Evolutionary conservation across 2,888 invertebrate species (phyloP).

Genomic region (Thyatira batis): DNA sequence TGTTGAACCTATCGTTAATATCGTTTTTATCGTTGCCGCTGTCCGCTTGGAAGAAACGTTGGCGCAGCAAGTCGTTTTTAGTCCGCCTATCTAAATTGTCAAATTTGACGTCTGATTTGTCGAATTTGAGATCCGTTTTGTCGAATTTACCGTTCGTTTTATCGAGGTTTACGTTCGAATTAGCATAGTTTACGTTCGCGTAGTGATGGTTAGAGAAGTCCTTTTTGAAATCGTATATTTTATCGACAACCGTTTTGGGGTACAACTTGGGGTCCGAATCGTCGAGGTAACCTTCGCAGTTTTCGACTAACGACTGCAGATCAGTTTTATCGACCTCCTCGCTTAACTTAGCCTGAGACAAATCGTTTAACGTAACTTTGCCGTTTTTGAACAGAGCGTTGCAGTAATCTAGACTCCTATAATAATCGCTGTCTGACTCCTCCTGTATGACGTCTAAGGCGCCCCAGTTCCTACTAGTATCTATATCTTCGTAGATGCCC

Average conservation of each 20-base stretch:
- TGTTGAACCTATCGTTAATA: constrained; percentile 62
- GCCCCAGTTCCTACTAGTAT: constrained; percentile 58
- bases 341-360: constrained; percentile 26
- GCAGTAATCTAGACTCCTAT: constrained; percentile 71
- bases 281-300: constrained; percentile 37
- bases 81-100: constrained; percentile 40
- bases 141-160: constrained; percentile 10
- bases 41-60: constrained; percentile 61
- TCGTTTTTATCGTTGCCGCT: constrained; percentile 56
- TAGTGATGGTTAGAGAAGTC: constrained; percentile 71
- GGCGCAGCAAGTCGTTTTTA: constrained; percentile 66
- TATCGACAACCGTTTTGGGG: constrained; percentile 64
- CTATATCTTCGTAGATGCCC: constrained; percentile 67
- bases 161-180: constrained; percentile 10
- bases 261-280: constrained; percentile 47
- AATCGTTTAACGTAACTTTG: constrained; percentile 33
- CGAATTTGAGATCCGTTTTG: constrained; percentile 10
- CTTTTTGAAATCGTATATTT: constrained; percentile 73
- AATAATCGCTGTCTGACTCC: constrained; percentile 77
- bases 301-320: constrained; percentile 51
- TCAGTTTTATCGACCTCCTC: constrained; percentile 31
- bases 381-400: constrained; percentile 47
- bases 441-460: constrained; percentile 71
- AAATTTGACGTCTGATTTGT: constrained; percentile 6
- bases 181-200: constrained; percentile 57